A percentile compares a stretch with the other conserved stretches of the same genome.
These are phyloP conservation scores for Dicrostonyx torquatus DNA, from an alignment of 2,797 vertebrate species.

Conservation along the genomic window DNA sequence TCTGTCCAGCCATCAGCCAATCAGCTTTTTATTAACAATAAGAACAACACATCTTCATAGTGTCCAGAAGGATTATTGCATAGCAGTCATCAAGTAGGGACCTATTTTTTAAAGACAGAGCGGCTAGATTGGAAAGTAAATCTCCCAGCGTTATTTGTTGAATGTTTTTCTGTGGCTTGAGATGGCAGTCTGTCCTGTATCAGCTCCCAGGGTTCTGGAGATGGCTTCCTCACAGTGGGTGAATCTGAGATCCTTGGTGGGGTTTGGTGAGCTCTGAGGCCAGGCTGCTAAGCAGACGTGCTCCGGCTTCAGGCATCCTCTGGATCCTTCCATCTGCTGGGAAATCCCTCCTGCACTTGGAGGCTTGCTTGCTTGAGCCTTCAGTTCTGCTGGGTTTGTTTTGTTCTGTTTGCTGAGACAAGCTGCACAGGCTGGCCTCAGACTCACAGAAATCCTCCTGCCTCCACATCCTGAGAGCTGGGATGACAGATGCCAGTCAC, in stretches of 20 bases:
- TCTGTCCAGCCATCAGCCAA: not conserved
- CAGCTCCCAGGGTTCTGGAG: not conserved
- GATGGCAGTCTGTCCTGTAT: accelerated
- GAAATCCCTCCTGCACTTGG: accelerated
- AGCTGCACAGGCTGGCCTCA: not conserved
- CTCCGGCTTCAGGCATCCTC: not conserved
- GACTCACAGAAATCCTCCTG: not conserved
- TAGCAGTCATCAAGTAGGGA: not conserved
- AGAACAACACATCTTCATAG: not conserved
- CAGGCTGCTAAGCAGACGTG: accelerated
- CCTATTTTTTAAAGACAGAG: not conserved
- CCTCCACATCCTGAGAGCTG: not conserved
- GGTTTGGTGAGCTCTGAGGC: not conserved
- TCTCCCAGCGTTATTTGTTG: not conserved
- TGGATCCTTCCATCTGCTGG: not conserved
- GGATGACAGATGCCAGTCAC: not conserved
- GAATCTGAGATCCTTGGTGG: too few species aligned
- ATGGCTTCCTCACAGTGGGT: not conserved
- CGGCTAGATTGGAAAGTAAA: accelerated
- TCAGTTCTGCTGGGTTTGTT: not conserved
- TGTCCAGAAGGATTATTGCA: not conserved
- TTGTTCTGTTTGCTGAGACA: not conserved
- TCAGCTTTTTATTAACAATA: not conserved
- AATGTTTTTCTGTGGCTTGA: not conserved
- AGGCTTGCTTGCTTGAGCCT: too few species aligned